These are phyloP conservation scores for Chlorospingus flavigularis DNA, from an alignment of 2,797 vertebrate genomes.

Conservation along the genomic window DNA sequence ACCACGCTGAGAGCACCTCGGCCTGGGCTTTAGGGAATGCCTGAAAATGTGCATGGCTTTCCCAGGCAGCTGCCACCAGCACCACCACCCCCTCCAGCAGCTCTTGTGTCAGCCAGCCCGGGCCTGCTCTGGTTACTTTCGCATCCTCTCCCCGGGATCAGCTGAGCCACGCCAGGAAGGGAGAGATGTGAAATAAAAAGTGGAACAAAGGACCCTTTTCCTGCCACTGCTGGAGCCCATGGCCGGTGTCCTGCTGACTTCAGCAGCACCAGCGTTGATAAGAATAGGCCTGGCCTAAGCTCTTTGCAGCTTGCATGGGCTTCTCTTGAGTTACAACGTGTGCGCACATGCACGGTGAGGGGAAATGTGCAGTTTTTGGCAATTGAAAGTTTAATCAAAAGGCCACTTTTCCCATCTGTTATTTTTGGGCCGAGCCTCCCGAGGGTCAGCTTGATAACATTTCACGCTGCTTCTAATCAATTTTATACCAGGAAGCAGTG, in stretches of 20 bases:
- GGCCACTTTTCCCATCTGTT: conserved; percentile 50
- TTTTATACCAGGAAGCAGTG: conserved; percentile 55
- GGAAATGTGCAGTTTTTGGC: conserved; percentile 35
- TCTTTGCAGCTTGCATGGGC: background rate
- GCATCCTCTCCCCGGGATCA: background rate
- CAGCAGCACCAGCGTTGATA: background rate
- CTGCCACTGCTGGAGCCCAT: background rate
- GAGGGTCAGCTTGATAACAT: conserved; percentile 51
- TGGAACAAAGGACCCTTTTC: conserved; percentile 39
- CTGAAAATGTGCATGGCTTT: background rate
- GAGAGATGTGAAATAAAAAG: conserved; percentile 4
- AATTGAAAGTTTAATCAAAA: conserved; percentile 64
- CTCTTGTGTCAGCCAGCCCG: conserved; percentile 3
- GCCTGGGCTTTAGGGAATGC: background rate
- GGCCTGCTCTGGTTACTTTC: background rate
- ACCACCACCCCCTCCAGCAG: background rate
- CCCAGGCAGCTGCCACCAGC: background rate
- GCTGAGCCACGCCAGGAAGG: background rate
- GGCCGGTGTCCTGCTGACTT: conserved; percentile 25
- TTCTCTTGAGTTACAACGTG: background rate
- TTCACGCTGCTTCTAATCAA: conserved; percentile 69
- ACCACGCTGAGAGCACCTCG: background rate
- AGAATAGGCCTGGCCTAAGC: background rate
- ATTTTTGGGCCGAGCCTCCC: conserved; percentile 58
- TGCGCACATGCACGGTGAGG: conserved; percentile 1